A percentile compares a stretch with the other conserved stretches of the same genome.
phyloP scores from a whole-genome alignment of 2,888 invertebrate genomes.

The Dermolepida albohirtum region DNA sequence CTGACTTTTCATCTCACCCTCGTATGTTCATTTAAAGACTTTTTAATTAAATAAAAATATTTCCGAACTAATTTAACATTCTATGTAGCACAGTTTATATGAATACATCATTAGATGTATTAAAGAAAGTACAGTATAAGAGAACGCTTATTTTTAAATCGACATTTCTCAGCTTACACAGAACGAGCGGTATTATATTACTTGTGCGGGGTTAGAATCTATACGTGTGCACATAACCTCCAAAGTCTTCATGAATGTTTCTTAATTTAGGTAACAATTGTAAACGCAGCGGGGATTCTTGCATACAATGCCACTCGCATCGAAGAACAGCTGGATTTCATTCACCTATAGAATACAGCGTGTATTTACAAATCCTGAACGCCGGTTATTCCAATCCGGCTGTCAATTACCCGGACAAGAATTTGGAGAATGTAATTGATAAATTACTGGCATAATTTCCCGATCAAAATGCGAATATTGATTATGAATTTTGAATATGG shows the following conservation, averaged over 20 bases:
- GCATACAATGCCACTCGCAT: constrained; percentile 33
- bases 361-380: constrained; percentile 31
- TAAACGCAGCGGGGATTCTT: constrained; percentile 46
- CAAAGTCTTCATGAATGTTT: constrained; percentile 45
- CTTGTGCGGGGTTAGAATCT: constrained; percentile 5
- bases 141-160: no score
- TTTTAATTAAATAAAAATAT: no score
- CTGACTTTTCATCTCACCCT: no score
- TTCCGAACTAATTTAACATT: no score
- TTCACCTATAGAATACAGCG: constrained; percentile 24
- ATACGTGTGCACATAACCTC: constrained; percentile 8
- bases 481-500: neutral
- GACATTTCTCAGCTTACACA: neutral
- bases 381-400: neutral
- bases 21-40: no score
- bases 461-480: constrained; percentile 1
- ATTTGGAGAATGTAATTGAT: constrained; percentile 29
- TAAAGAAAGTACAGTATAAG: no score
- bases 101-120: no score
- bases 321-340: constrained; percentile 39
- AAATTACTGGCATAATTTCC: constrained; percentile 19
- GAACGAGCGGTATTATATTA: constrained; percentile 26
- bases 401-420: constrained; percentile 17
- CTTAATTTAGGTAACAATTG: constrained; percentile 51
- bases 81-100: no score